Base-by-base conservation (phyloP, 2,888 invertebrate genomes). In the Rhingia rostrata region DNA sequence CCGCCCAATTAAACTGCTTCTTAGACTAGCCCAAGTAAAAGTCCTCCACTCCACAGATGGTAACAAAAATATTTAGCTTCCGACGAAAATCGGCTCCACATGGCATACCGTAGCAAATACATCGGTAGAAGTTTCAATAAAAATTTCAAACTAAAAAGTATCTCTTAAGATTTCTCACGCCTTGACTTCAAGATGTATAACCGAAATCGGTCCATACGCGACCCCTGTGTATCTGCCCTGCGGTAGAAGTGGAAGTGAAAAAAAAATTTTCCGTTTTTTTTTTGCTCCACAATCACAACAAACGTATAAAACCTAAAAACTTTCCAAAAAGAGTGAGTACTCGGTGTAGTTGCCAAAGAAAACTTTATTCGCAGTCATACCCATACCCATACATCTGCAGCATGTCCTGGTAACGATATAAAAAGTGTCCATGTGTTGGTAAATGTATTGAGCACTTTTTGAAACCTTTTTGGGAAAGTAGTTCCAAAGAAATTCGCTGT, bases 201-300 rank as follows among this genome's bases (percentile, higher is more conserved):
- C 45, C 45, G 14, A 33, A 43, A 33, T 0, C 12, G 12, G 37
- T 32, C 5, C 32, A 33, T n/a, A 32, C 9, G 32, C 9, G n/a
- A 30, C 51, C 51, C 12, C 49, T 33, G 37, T 63, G 22, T 22
- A 22, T 22, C 22, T 22, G 2, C 22, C 1, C 22, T 22, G 22
- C 22, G 22, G 22, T 22, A 2, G 22, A 22, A 22, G 22, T 22
- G 41, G 39, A 5, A 43, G 14, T n/a, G n/a, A 47, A 53, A 51
- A 60, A 32, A 37, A 33, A 22, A 30, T 14, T 10, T 49, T 22
- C 2, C 22, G 22, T 22, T 22, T 22, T 22, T 22, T 22, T 66
- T 66, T 72, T 72, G n/a, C 30, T 6, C 2, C 37, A 72, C 54
- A 72, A 72, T 60, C 64, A 78, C 63, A 78, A 64, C 63, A 72